phyloP scores from a whole-genome alignment of 2,113 vertebrate genomes.

The Bufo bufo region DNA sequence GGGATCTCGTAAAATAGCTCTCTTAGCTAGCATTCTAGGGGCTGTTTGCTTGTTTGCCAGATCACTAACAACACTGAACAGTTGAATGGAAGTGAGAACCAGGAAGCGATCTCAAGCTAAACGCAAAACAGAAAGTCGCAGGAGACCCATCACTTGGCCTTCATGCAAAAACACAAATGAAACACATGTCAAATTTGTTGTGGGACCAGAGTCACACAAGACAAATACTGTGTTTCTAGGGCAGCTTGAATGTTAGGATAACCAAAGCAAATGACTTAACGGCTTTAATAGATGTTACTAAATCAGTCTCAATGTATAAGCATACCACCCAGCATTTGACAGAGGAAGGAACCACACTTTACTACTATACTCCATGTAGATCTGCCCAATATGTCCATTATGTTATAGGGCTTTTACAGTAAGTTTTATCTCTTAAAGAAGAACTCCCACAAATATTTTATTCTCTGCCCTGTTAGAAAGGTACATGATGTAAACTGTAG shows the following conservation, averaged over 20 bases:
- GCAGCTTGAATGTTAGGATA: not conserved
- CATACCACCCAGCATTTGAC: not conserved
- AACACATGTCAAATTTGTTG: not conserved
- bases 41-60: not conserved
- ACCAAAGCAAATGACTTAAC: not conserved
- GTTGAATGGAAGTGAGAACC: not conserved
- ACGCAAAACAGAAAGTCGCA: slow-evolving; percentile 1
- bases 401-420: not conserved
- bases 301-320: not conserved
- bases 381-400: too few species aligned
- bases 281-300: not conserved
- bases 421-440: too few species aligned
- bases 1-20: not conserved
- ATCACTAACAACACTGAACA: not conserved
- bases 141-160: not conserved
- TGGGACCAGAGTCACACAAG: not conserved
- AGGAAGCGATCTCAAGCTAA: not conserved
- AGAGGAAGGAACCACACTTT: not conserved
- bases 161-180: not conserved
- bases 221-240: not conserved
- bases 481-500: too few species aligned
- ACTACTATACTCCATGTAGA: too few species aligned
- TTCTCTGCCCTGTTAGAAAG: too few species aligned
- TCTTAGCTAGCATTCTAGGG: not conserved
- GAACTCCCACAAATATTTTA: too few species aligned